A percentile compares a stretch with the other conserved stretches of the same genome.
Conservation (phyloP, 2,888 invertebrate genomes). For the Erynnis tages region DNA sequence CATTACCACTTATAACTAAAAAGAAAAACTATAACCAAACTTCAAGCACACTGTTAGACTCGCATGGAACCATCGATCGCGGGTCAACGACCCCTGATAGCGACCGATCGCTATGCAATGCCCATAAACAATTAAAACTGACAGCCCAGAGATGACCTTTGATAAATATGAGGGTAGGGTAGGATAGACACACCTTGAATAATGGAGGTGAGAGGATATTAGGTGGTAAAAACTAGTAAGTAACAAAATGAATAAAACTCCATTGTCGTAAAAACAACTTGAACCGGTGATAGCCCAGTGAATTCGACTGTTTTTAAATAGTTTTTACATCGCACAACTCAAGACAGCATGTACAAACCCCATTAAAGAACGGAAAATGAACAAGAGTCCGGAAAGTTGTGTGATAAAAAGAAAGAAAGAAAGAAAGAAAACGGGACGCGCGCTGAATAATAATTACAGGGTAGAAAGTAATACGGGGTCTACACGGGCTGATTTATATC, state of each 20-base stretch:
- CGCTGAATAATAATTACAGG: background rate
- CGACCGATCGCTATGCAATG: conserved; percentile 33
- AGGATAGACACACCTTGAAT: too few relatives aligned
- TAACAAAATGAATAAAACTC: too few relatives aligned
- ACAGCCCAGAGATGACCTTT: too few relatives aligned
- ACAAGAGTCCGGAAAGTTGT: background rate
- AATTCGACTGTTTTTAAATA: too few relatives aligned
- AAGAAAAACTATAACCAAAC: conserved; percentile 6
- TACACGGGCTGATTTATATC: background rate
- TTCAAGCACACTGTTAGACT: conserved; percentile 29
- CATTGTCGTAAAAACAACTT: too few relatives aligned
- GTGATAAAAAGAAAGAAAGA: conserved; percentile 2
- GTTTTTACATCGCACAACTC: too few relatives aligned
- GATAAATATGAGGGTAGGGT: too few relatives aligned
- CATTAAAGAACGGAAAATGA: background rate
- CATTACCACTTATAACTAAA: conserved; percentile 7
- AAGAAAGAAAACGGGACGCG: background rate
- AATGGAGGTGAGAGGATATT: too few relatives aligned
- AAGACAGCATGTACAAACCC: background rate
- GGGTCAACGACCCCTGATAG: conserved; percentile 44
- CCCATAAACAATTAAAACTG: conserved; percentile 23
- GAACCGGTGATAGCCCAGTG: too few relatives aligned
- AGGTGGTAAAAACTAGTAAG: too few relatives aligned
- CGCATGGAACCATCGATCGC: conserved; percentile 64
- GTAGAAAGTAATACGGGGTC: background rate